These are phyloP conservation scores for Erythrocercus mccallii DNA, from an alignment of 2,113 vertebrate species.

Conservation along the genomic window DNA sequence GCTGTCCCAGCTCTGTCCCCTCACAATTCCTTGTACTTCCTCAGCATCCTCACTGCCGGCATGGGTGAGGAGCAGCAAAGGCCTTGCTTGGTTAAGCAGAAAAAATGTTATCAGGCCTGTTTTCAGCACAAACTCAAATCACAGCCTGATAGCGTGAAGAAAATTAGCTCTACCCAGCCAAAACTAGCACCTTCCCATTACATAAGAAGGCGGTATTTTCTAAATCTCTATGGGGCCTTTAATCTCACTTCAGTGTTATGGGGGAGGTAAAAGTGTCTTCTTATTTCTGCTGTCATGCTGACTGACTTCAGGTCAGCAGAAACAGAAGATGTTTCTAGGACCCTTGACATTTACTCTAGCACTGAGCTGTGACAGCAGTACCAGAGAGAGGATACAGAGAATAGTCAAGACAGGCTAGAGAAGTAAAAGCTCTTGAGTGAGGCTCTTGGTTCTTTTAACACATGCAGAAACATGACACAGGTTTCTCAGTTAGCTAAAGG, in stretches of 20 bases:
- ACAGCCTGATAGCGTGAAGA: rapidly evolving
- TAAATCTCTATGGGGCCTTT: neutral
- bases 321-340: neutral
- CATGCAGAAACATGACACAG: neutral
- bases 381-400: neutral
- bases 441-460: neutral
- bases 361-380: neutral
- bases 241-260: neutral
- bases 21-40: neutral
- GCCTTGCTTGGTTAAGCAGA: neutral
- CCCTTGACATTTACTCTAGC: neutral
- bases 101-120: neutral
- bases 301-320: neutral
- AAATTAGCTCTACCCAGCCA: neutral
- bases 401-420: neutral
- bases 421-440: neutral
- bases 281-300: neutral
- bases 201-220: neutral
- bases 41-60: rapidly evolving
- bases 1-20: neutral
- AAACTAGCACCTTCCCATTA: neutral
- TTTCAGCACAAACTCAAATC: neutral
- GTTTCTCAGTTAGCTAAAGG: neutral
- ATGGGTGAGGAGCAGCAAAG: neutral
- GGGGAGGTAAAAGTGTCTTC: neutral